Conservation (phyloP, 2,113 vertebrate species). For the Caretta caretta region DNA sequence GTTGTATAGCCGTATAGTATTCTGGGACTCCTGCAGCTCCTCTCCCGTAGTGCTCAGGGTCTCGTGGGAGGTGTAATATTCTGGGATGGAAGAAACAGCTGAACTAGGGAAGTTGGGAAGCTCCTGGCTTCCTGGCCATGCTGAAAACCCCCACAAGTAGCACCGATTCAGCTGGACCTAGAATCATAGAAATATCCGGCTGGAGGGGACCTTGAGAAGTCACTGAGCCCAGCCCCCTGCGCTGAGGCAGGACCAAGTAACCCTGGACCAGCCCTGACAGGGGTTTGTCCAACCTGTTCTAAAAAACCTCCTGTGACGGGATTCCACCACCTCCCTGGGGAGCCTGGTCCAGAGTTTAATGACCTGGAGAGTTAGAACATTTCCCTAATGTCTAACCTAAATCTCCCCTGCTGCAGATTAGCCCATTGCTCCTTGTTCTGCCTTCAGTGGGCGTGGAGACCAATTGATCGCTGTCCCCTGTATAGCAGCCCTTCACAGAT, state of each 20-base stretch:
- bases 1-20: neutral
- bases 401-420: neutral
- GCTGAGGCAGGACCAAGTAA: neutral
- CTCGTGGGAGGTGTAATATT: neutral
- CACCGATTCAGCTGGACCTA: neutral
- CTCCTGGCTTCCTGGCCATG: neutral
- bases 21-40: neutral
- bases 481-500: neutral
- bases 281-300: neutral
- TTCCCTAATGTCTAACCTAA: neutral
- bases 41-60: neutral
- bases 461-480: neutral
- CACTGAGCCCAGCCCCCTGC: neutral
- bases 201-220: neutral
- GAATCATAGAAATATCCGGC: neutral
- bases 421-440: neutral
- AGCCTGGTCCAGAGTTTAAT: too few species aligned
- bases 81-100: neutral
- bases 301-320: neutral
- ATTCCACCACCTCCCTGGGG: neutral
- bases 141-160: neutral
- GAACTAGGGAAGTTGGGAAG: neutral
- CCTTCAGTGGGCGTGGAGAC: neutral
- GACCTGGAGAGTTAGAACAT: neutral
- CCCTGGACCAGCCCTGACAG: neutral